Evolutionary conservation across 2,113 vertebrate species (phyloP), one percentile per base, ranked within the genome.

Genomic region (Plotosus lineatus): DNA sequence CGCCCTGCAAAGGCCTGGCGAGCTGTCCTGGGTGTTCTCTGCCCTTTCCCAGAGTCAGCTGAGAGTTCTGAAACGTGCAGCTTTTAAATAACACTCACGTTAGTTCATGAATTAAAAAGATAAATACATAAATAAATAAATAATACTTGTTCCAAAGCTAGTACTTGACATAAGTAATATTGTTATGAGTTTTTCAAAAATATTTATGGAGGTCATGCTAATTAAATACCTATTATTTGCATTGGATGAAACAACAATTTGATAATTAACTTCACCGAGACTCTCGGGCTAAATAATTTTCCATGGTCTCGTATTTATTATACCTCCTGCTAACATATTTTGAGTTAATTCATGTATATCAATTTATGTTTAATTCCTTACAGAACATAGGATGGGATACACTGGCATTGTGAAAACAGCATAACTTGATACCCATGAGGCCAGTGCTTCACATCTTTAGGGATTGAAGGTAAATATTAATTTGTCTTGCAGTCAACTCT

Each of bases 401-500:
- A 50, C 1, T 40, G 12, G 28, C 8, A 50, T 3, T 40, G 12
- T 28, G 12, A 78, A 36, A 42, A 17, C 33, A 1, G 42, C 23
- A 23, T 21, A 66, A 66, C 42, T 38, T 50, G 21, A 66, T 58
- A 75, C 48, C 61, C 42, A 33, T 28, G n/a, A 75, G 33, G 72
- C 10, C 42, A 60, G 51, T 36, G 19, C 9, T 19, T 2, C 58
- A 44, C 60, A 68, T 26, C 40, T 74, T 48, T 10, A 40, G 17
- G 63, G 65, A 68, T 58, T 23, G 77, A 75, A 26, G 77, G 51
- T 80, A 80, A 73, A 80, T 56, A 77, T 75, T 19, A 36, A 76
- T 76, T 83, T 56, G 71, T 55, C 78, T 80, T 66, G 23, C 72
- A 83, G 82, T 80, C 53, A 80, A 69, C 65, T 69, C 14, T 63